Conservation (phyloP, 2,113 vertebrate species). For the Antechinus flavipes region DNA sequence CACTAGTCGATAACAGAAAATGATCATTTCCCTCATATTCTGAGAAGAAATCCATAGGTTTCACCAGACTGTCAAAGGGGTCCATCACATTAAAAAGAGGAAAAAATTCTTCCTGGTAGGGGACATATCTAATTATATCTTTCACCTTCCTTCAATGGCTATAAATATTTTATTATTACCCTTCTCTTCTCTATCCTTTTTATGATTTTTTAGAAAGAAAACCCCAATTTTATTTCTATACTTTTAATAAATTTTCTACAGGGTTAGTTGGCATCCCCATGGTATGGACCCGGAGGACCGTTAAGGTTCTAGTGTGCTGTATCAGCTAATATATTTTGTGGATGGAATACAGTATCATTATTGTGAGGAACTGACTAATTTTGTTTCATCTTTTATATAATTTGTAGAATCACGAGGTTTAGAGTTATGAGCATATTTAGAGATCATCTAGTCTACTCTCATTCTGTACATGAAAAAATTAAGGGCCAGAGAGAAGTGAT, state of each 20-base stretch:
- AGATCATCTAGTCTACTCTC: too few species aligned
- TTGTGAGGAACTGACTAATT: too few species aligned
- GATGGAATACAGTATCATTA: background rate
- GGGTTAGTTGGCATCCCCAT: background rate
- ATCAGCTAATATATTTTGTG: background rate
- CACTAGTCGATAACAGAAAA: background rate
- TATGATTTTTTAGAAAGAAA: slow-evolving; percentile 9
- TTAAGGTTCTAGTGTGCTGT: background rate
- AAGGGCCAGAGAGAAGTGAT: too few species aligned
- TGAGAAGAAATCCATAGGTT: background rate
- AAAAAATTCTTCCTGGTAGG: background rate
- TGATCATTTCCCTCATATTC: background rate
- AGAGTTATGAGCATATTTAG: too few species aligned
- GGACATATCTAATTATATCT: slow-evolving; percentile 19
- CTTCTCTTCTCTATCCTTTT: background rate
- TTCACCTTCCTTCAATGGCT: slow-evolving; percentile 10
- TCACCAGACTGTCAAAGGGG: background rate
- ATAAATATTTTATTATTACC: background rate
- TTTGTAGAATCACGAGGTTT: too few species aligned
- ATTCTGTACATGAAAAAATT: too few species aligned
- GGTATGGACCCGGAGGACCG: background rate
- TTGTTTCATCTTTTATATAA: too few species aligned
- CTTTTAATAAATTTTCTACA: slow-evolving; percentile 28
- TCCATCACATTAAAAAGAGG: background rate
- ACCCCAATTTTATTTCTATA: slow-evolving; percentile 19